Base-by-base conservation (phyloP, 2,888 invertebrate genomes). In the Lasioglossum zephyrum region DNA sequence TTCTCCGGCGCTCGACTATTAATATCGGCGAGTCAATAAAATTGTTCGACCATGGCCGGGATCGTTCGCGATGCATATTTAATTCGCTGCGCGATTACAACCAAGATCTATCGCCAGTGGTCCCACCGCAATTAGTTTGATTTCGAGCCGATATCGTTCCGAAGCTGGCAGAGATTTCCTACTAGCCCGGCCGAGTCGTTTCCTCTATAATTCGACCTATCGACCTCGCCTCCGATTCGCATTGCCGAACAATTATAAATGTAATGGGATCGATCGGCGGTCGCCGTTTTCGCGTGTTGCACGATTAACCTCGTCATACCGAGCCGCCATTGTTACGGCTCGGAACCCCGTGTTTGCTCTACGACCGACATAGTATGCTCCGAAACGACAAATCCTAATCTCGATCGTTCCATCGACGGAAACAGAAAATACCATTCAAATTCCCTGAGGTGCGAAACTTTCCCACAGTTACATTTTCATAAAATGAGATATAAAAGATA, bases 101-200 rank as follows among this genome's bases (percentile, higher is more conserved):
- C 73, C 60, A 81, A 73, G 63, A 57, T 76, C 78, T 77, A 76
- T 82, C 80, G 81, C 36, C 79, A 78, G 74, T 26, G 81, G 57
- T 79, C 76, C 41, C 41, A 70, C 82, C 79, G 79, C 89, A 90
- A 91, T 91, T 91, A 89, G 89, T 90, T 90, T 87, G 86, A 90
- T 88, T 91, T 84, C 69, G 82, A 82, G 75, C 66, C 63, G 69
- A 82, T 79, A 81, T 81, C 79, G 79, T 69, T 57, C 79, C 39
- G 88, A 73, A 77, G 81, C 57, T 73, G 44, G 80, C 77, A 84
- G 75, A 82, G 77, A 73, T 84, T 77, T 49, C 53, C 70, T 63
- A 44, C 63, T 47, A 76, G 53, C 72, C 73, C 1, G 84, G 78
- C 81, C 69, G 69, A 22, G 79, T 80, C 87, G 81, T 44, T 63